Evolutionary conservation across 2,113 vertebrate genomes (phyloP).

Genomic region (Regulus satrapa): DNA sequence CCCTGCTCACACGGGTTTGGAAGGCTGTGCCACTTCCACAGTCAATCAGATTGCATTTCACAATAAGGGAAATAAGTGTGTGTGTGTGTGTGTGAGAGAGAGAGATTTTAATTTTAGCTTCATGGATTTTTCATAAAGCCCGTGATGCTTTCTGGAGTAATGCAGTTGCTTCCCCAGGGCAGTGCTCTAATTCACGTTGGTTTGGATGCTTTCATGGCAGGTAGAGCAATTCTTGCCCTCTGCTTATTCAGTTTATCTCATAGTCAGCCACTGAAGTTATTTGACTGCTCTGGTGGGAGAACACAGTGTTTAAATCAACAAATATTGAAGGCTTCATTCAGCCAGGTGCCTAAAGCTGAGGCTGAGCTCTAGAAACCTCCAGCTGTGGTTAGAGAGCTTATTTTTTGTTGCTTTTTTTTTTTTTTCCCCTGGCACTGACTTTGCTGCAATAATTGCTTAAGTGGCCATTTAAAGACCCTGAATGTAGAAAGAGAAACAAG

Average conservation of each 20-base stretch:
- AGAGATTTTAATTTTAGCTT: not conserved
- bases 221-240: not conserved
- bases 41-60: not conserved
- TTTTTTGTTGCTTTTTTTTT: not conserved
- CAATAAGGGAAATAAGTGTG: not conserved
- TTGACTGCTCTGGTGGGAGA: not conserved
- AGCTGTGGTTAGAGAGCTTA: not conserved
- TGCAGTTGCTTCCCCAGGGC: not conserved
- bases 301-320: not conserved
- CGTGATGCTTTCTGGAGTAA: not conserved
- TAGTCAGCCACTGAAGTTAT: not conserved
- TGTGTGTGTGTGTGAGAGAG: not conserved
- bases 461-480: not conserved
- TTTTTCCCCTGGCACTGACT: not conserved
- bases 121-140: not conserved
- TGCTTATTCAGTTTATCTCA: not conserved
- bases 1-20: not conserved
- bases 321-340: not conserved
- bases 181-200: not conserved
- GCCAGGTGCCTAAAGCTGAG: not conserved
- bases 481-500: not conserved
- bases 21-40: not conserved
- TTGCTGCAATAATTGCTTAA: not conserved
- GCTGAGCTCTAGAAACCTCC: not conserved
- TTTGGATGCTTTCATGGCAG: not conserved